Percentiles rank a stretch among this genome's conserved stretches.
Conservation (phyloP, 2,113 vertebrate species). For the Caracal caracal region DNA sequence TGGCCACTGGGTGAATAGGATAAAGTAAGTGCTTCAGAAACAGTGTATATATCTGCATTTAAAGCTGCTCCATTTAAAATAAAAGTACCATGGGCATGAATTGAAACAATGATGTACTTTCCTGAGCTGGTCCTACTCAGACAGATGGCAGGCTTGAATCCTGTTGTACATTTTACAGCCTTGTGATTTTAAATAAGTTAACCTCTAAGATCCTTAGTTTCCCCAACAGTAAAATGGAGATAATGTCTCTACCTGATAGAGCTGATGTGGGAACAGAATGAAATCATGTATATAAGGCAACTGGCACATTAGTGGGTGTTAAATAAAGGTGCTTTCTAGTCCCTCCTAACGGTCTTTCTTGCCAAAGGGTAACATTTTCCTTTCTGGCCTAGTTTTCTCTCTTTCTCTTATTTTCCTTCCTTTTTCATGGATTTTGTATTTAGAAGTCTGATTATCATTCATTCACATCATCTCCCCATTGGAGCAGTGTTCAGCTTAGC, state of each 20-base stretch:
- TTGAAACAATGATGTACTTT: neutral
- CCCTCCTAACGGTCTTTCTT: neutral
- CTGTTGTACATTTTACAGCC: neutral
- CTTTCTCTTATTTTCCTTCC: neutral
- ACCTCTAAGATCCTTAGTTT: neutral
- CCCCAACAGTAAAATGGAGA: neutral
- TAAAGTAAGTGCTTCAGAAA: neutral
- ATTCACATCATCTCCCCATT: neutral
- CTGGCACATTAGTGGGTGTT: neutral
- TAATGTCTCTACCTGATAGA: neutral
- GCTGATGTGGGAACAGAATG: neutral
- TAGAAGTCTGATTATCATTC: neutral
- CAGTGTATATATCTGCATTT: neutral
- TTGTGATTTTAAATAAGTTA: neutral
- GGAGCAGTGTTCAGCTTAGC: neutral
- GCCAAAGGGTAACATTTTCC: neutral
- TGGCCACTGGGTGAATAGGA: neutral
- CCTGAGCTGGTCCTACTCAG: neutral
- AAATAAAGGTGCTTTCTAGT: neutral
- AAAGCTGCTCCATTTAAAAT: neutral
- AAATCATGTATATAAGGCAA: neutral
- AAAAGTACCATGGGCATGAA: neutral
- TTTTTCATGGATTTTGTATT: neutral
- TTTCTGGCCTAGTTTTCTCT: neutral
- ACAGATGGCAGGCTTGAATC: neutral